Conservation (phyloP, 2,113 vertebrate genomes). For the Poeciliopsis occidentalis region DNA sequence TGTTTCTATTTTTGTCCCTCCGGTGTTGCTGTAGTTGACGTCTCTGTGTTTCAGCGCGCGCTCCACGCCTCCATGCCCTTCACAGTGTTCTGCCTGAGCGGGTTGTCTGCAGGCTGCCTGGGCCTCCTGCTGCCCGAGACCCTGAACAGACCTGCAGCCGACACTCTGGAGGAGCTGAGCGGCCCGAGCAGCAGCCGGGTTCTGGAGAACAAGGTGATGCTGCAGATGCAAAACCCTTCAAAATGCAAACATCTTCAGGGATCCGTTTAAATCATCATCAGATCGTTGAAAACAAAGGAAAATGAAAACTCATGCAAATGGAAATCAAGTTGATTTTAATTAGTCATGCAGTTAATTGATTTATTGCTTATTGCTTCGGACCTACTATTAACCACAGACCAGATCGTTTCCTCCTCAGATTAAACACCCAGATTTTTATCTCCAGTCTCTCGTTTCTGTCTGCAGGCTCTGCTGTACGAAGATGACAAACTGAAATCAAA, state of each 20-base stretch:
- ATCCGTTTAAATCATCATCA: too few relatives aligned
- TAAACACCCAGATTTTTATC: too few relatives aligned
- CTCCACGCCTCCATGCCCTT: conserved; percentile 84
- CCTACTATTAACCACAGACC: too few relatives aligned
- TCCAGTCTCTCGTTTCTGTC: background rate
- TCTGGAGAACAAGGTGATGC: conserved; percentile 74
- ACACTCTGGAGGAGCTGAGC: conserved; percentile 83
- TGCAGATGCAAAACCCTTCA: too few relatives aligned
- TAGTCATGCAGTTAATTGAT: too few relatives aligned
- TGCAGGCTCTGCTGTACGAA: conserved; percentile 61
- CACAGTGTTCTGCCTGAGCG: conserved; percentile 85
- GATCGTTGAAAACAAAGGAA: too few relatives aligned
- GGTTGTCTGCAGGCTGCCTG: conserved; percentile 82
- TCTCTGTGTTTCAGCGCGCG: conserved; percentile 71
- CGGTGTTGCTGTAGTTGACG: too few relatives aligned
- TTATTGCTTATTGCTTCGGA: too few relatives aligned
- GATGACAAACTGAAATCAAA: conserved; percentile 26
- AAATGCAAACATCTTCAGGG: too few relatives aligned
- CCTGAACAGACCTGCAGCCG: conserved; percentile 79
- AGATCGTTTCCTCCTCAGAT: background rate
- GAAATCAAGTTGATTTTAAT: too few relatives aligned
- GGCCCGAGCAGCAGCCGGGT: conserved; percentile 67
- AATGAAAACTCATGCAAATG: too few relatives aligned
- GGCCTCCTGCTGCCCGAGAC: conserved; percentile 88
- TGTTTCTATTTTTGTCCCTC: too few relatives aligned